phyloP scores from a whole-genome alignment of 2,888 invertebrate genomes.

The Melinaea menophilus region DNA sequence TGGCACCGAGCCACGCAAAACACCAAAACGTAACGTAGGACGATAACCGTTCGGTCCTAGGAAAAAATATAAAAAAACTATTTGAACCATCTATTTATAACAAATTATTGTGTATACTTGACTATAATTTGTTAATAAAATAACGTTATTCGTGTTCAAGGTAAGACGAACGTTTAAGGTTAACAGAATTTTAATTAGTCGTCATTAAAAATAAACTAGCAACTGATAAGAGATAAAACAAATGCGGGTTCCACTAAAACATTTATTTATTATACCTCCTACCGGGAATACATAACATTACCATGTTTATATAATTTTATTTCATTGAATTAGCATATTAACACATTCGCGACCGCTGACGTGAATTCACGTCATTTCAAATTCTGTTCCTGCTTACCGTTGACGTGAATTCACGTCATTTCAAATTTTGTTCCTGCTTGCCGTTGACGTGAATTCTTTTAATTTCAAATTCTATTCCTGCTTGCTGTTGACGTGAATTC shows the following conservation, averaged over 20 bases:
- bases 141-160: no score
- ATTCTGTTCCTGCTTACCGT: no score
- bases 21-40: slow-evolving; percentile 49
- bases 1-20: slow-evolving; percentile 42
- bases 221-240: not conserved
- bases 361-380: no score
- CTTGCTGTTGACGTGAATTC: no score
- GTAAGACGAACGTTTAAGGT: slow-evolving; percentile 1
- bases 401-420: no score
- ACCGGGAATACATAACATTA: not conserved
- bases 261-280: not conserved
- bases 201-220: not conserved
- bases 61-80: not conserved
- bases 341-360: no score
- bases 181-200: slow-evolving; percentile 1
- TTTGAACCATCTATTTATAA: not conserved
- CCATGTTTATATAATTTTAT: no score
- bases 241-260: slow-evolving; percentile 3
- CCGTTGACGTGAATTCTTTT: no score
- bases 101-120: not conserved
- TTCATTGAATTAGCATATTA: no score
- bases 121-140: no score
- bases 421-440: no score
- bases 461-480: no score
- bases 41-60: slow-evolving; percentile 21